Evolutionary conservation across 2,113 vertebrate genomes (phyloP), one percentile per base, ranked within the genome.

Genomic region (Carlito syrichta): DNA sequence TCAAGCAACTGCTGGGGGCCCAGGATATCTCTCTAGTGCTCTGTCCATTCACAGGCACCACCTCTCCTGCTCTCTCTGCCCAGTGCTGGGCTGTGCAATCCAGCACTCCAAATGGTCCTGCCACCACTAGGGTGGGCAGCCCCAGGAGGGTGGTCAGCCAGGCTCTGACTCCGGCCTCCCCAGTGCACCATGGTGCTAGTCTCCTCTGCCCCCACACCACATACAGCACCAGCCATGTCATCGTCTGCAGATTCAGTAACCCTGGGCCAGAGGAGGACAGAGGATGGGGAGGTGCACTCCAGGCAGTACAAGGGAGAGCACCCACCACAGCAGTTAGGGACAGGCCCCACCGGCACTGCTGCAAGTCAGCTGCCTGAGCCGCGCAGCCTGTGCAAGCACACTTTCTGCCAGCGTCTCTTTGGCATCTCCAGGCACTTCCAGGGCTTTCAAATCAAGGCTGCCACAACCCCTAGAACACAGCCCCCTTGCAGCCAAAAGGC

Each of bases 111-210:
- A 86, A 52, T 25, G 27, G 60, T 35, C 25, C n/a, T 9, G 85
- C 82, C 54, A 30, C 14, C 1, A 0, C 27, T n/a, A n/a, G 38
- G 12, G 0, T 9, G 20, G 63, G 48, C 48, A n/a, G 35, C 43
- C n/a, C 71, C 69, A 11, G 8, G 50, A 66, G 11, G 3, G 13
- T 2, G 6, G 60, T 35, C 35, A 9, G 50, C 43, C 45, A 43
- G 14, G 38, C 48, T 74, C 79, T 82, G 38, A 27, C 43, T 50
- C 9, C 32, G 8, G 17, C 11, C n/a, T 22, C 62, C 38, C 52
- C 5, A 0, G 1, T 12, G 1, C 19, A 63, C 35, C 6, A 40
- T 22, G 43, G 19, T 3, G 5, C 2, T 4, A 14, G 40, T 23
- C 25, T 12, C 16, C 50, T 62, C 52, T 56, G 6, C 14, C 16